A percentile compares a stretch with the other conserved stretches of the same genome.
phyloP scores from a whole-genome alignment of 1,140 invertebrate species.

The Cataglyphis hispanica region DNA sequence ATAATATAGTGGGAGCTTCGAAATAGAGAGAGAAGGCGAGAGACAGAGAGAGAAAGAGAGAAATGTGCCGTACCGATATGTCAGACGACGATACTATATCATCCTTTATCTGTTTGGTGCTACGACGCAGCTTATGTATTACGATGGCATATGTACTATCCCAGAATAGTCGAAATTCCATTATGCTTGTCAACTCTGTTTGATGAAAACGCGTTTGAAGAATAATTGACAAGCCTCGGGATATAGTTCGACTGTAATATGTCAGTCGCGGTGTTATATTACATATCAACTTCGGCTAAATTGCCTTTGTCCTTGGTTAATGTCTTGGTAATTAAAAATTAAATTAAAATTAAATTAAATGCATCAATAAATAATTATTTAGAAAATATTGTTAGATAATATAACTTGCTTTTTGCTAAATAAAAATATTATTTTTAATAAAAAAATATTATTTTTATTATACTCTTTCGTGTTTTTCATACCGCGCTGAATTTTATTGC shows the following conservation, averaged over 20 bases:
- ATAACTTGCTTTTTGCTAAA: not conserved
- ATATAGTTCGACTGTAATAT: slow-evolving; percentile 40
- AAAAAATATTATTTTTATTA: too few species aligned
- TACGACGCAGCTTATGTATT: slow-evolving; percentile 44
- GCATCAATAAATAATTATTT: not conserved
- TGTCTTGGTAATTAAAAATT: too few species aligned
- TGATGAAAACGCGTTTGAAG: slow-evolving; percentile 58
- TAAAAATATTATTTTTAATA: not conserved
- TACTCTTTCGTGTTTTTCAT: too few species aligned
- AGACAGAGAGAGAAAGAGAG: not conserved
- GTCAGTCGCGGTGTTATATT: slow-evolving; percentile 23
- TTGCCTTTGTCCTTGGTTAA: not conserved
- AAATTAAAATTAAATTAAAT: slow-evolving; percentile 5
- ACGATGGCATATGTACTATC: slow-evolving; percentile 18
- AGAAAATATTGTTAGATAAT: not conserved
- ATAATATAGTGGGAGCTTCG: not conserved
- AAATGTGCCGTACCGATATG: slow-evolving; percentile 1
- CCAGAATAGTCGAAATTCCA: slow-evolving; percentile 36
- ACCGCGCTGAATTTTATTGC: too few species aligned
- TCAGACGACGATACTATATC: slow-evolving; percentile 37
- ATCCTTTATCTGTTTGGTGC: slow-evolving; percentile 6
- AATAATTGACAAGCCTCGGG: slow-evolving; percentile 56
- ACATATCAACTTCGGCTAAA: not conserved
- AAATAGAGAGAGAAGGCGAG: not conserved
- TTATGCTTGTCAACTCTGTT: slow-evolving; percentile 42